Conservation (phyloP, 2,113 vertebrate genomes). For the Ptyas mucosa region DNA sequence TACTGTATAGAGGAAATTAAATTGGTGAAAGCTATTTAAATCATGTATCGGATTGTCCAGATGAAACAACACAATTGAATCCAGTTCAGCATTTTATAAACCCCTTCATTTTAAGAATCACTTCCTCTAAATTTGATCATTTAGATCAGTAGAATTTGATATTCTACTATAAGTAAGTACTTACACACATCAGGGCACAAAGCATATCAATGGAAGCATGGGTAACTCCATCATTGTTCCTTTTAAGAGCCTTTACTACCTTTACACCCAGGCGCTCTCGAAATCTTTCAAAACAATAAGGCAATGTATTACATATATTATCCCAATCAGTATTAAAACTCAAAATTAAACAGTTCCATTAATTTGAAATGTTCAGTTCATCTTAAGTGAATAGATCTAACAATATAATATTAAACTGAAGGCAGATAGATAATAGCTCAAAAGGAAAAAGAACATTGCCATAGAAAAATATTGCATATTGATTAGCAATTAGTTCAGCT, state of each 20-base stretch:
- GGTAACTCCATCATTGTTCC: slow-evolving; percentile 91
- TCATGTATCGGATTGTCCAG: not conserved
- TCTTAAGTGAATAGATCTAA: not conserved
- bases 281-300: slow-evolving; percentile 76
- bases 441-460: not conserved
- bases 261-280: slow-evolving; percentile 94
- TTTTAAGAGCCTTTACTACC: slow-evolving; percentile 96
- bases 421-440: not conserved
- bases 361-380: not conserved
- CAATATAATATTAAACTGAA: not conserved
- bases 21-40: not conserved
- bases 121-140: not conserved
- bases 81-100: not conserved
- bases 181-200: slow-evolving; percentile 99
- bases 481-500: not conserved
- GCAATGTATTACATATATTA: slow-evolving; percentile 21
- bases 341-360: not conserved
- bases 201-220: slow-evolving; percentile 98
- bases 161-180: slow-evolving; percentile 58
- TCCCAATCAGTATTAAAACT: not conserved
- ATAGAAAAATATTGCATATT: not conserved
- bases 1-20: not conserved
- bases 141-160: too few species aligned
- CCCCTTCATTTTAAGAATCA: not conserved
- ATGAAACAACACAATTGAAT: not conserved